Evolutionary conservation across 1,140 invertebrate species (phyloP).

Genomic region (Danaus plexippus): DNA sequence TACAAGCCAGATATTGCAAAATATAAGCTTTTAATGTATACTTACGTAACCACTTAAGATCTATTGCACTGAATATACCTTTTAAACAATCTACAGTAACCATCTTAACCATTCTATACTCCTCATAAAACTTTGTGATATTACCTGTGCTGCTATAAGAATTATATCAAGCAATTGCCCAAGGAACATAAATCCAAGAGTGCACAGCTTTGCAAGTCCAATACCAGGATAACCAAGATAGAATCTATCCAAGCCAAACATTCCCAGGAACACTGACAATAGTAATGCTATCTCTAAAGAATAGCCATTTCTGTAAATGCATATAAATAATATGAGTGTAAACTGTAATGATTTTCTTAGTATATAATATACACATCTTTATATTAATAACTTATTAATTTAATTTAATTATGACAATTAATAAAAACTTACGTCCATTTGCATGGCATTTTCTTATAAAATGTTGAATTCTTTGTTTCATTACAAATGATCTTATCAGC

Average conservation of each 20-base stretch:
- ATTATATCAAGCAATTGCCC: conserved; percentile 96
- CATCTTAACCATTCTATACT: too few relatives aligned
- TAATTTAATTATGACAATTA: background rate
- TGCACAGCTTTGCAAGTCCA: conserved; percentile 94
- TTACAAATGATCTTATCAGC: conserved; percentile 87
- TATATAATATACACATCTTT: background rate
- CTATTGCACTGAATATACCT: too few relatives aligned
- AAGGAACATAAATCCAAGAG: conserved; percentile 96
- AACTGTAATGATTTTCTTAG: background rate
- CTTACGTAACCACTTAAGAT: too few relatives aligned
- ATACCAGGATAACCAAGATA: conserved; percentile 97
- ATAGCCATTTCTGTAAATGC: conserved; percentile 88
- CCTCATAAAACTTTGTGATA: too few relatives aligned
- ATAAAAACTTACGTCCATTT: conserved; percentile 89
- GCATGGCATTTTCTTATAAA: conserved; percentile 87
- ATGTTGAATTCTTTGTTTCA: conserved; percentile 84
- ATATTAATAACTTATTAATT: too few relatives aligned
- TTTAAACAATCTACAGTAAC: too few relatives aligned
- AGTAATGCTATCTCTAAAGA: conserved; percentile 93
- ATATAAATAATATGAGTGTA: conserved; percentile 1
- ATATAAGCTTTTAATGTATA: too few relatives aligned
- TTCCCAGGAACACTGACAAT: conserved; percentile 94
- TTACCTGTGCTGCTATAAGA: conserved; percentile 87
- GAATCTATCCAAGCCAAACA: conserved; percentile 98
- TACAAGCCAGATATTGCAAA: too few relatives aligned